Evolutionary conservation across 2,888 invertebrate species (phyloP).

Genomic region (Ichneumoninae sp.): DNA sequence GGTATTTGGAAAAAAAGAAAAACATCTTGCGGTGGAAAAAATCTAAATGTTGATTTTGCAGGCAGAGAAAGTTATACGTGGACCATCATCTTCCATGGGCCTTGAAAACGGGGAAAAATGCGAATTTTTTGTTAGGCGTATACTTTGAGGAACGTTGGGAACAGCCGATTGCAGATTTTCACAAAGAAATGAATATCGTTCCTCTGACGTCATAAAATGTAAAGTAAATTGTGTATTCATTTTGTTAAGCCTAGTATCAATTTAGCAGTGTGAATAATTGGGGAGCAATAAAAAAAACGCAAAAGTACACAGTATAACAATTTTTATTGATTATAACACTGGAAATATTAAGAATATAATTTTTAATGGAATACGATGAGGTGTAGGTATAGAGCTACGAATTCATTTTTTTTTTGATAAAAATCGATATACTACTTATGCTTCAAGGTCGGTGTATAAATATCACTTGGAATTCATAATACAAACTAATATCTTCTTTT

Average conservation of each 20-base stretch:
- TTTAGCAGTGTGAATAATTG: background rate
- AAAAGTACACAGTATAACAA: slow-evolving; percentile 80
- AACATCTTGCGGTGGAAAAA: background rate
- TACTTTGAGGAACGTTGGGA: slow-evolving; percentile 98
- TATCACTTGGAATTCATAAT: slow-evolving; percentile 62
- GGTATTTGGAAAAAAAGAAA: slow-evolving; percentile 83
- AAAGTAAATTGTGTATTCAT: background rate
- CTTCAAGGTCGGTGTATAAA: slow-evolving; percentile 61
- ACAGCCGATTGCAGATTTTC: slow-evolving; percentile 91
- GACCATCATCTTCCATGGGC: slow-evolving; percentile 95
- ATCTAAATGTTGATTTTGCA: slow-evolving; percentile 78
- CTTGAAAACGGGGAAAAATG: slow-evolving; percentile 89
- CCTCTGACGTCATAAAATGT: slow-evolving; percentile 82
- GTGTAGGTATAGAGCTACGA: slow-evolving; percentile 75
- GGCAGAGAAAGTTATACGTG: slow-evolving; percentile 91
- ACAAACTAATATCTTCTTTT: slow-evolving; percentile 59
- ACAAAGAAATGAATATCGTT: slow-evolving; percentile 92
- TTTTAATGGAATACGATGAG: slow-evolving; percentile 80
- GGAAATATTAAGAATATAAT: slow-evolving; percentile 84
- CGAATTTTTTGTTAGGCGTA: slow-evolving; percentile 93
- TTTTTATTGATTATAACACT: slow-evolving; percentile 83
- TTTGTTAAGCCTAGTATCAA: slow-evolving; percentile 18
- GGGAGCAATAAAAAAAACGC: slow-evolving; percentile 13
- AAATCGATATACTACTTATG: slow-evolving; percentile 77
- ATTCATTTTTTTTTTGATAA: slow-evolving; percentile 72